phyloP scores from a whole-genome alignment of 2,888 invertebrate species.

The Agapostemon virescens region DNA sequence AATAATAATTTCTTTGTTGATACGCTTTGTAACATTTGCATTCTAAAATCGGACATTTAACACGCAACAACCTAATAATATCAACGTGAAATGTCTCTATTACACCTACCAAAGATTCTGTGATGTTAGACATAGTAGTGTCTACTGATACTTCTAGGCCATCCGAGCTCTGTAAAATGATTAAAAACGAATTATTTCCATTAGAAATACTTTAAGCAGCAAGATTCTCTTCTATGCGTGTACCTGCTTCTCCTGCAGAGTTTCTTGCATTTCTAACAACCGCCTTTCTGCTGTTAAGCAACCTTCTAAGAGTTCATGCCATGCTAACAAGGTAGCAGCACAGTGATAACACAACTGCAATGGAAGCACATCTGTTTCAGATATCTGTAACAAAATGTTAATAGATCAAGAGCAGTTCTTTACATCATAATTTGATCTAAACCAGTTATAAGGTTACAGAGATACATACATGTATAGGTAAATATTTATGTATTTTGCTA shows the following conservation, averaged over 20 bases:
- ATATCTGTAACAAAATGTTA: conserved; percentile 79
- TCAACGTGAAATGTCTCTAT: not conserved
- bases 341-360: conserved; percentile 85
- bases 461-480: conserved; percentile 84
- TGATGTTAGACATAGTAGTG: not conserved
- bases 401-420: not conserved
- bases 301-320: conserved; percentile 84
- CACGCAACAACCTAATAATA: not conserved
- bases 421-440: not conserved
- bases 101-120: conserved; percentile 48
- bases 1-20: too few species aligned
- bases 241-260: conserved; percentile 64
- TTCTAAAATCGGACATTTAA: not conserved
- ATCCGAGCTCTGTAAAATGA: conserved; percentile 24
- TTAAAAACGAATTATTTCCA: not conserved
- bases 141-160: conserved; percentile 35
- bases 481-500: conserved; percentile 84
- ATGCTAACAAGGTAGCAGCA: conserved; percentile 84
- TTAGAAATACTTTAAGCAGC: not conserved
- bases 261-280: conserved; percentile 74
- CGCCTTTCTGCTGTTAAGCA: conserved; percentile 82
- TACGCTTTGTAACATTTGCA: too few species aligned
- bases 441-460: not conserved
- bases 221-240: not conserved
- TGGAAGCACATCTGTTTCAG: conserved; percentile 82